Conservation (phyloP, 2,113 vertebrate genomes). For the Cheilinus undulatus region DNA sequence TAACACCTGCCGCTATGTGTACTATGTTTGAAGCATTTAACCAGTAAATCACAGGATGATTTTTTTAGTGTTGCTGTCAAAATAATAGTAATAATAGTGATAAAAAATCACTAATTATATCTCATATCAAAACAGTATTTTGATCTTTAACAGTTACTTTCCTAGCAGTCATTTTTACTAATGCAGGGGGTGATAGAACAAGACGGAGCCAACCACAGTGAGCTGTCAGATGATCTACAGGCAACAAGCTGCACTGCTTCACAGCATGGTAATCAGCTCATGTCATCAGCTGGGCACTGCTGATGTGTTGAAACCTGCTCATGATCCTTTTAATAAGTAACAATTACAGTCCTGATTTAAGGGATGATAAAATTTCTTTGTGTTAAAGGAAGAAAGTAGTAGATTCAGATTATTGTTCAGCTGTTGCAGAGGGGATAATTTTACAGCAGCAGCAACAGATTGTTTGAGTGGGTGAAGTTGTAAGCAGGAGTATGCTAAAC, state of each 20-base stretch:
- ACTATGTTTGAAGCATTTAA: background rate
- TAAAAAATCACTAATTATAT: background rate
- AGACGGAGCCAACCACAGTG: background rate
- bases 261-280: constrained; percentile 8
- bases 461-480: background rate
- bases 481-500: too few species aligned
- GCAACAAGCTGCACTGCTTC: background rate
- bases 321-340: background rate
- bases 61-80: background rate
- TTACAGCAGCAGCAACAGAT: background rate
- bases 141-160: background rate
- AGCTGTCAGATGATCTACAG: constrained; percentile 13
- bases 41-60: too few species aligned
- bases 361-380: background rate
- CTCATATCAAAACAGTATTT: background rate
- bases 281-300: constrained; percentile 3
- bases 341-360: background rate
- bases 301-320: background rate
- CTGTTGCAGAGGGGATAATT: background rate
- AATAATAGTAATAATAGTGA: too few species aligned
- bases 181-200: background rate
- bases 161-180: background rate
- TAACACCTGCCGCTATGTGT: too few species aligned
- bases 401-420: background rate
- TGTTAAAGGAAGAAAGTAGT: background rate